phyloP scores from a whole-genome alignment of 2,888 invertebrate species.

The Euzophera pinguis region DNA sequence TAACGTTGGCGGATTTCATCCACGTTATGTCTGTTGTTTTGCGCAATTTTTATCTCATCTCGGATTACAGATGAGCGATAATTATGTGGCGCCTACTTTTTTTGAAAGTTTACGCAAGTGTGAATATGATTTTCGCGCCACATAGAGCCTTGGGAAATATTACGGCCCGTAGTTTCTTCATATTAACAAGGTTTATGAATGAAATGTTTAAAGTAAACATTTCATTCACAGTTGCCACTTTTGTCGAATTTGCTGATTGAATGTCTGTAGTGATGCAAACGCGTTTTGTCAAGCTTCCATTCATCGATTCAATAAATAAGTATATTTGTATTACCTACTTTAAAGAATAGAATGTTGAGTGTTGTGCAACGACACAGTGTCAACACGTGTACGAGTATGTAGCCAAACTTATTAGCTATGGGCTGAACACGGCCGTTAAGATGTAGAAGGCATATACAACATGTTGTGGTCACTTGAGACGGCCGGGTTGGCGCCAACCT shows the following conservation, averaged over 20 bases:
- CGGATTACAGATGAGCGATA: conserved; percentile 46
- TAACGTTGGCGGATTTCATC: conserved; percentile 49
- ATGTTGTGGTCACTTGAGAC: conserved; percentile 25
- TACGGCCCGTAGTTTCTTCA: conserved; percentile 3
- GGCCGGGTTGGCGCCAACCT: conserved; percentile 45
- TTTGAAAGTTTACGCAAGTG: conserved; percentile 33
- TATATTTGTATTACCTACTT: conserved; percentile 12
- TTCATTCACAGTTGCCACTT: conserved; percentile 4
- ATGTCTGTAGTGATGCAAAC: not conserved
- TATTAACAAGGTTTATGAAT: conserved; percentile 12
- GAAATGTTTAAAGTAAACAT: conserved; percentile 5
- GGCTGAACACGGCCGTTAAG: conserved; percentile 14
- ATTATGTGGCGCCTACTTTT: conserved; percentile 44
- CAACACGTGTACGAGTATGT: conserved; percentile 20
- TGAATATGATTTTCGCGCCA: conserved; percentile 23
- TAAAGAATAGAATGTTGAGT: conserved; percentile 16
- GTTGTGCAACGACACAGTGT: conserved; percentile 21
- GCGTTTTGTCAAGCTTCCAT: conserved; percentile 2
- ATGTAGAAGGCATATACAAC: conserved; percentile 5
- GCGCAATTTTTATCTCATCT: conserved; percentile 46
- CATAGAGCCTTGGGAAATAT: conserved; percentile 14
- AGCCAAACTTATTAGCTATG: conserved; percentile 22
- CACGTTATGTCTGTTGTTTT: conserved; percentile 35
- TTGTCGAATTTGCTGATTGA: conserved; percentile 3
- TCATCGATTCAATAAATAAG: not conserved